These are phyloP conservation scores for Halichoerus grypus DNA, from an alignment of 2,113 vertebrate species.

Conservation along the genomic window DNA sequence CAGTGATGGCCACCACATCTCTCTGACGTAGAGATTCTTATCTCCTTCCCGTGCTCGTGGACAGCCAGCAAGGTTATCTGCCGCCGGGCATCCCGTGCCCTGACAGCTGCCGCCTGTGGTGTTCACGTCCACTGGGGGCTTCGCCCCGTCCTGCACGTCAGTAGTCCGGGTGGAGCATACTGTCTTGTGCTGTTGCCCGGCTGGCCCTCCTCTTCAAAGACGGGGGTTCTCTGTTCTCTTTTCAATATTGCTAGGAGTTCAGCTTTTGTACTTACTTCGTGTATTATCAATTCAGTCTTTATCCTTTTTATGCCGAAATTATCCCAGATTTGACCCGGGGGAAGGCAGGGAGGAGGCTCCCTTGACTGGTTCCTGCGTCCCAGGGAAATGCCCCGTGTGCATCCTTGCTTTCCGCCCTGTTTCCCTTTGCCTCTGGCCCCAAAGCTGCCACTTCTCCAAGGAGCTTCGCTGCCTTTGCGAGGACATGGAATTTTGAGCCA, in stretches of 20 bases:
- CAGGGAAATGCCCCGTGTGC: rapidly evolving
- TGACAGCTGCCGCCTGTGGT: rapidly evolving
- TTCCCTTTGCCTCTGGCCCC: too few species aligned
- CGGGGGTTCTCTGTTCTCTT: neutral
- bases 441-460: neutral
- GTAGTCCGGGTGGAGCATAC: neutral
- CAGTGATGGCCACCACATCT: neutral
- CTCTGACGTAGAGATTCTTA: neutral
- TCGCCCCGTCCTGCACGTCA: neutral
- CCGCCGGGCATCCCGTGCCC: neutral
- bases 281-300: neutral
- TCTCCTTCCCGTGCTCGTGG: neutral
- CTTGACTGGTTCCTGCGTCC: neutral
- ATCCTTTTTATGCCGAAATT: neutral
- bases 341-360: neutral
- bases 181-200: neutral
- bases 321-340: neutral
- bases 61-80: neutral
- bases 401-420: rapidly evolving
- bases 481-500: neutral
- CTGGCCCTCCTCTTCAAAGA: neutral
- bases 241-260: neutral
- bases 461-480: neutral
- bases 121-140: too few species aligned
- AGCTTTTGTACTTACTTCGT: neutral